Base-by-base conservation (phyloP, 1,140 invertebrate species). In the Medauroidea extradentata region DNA sequence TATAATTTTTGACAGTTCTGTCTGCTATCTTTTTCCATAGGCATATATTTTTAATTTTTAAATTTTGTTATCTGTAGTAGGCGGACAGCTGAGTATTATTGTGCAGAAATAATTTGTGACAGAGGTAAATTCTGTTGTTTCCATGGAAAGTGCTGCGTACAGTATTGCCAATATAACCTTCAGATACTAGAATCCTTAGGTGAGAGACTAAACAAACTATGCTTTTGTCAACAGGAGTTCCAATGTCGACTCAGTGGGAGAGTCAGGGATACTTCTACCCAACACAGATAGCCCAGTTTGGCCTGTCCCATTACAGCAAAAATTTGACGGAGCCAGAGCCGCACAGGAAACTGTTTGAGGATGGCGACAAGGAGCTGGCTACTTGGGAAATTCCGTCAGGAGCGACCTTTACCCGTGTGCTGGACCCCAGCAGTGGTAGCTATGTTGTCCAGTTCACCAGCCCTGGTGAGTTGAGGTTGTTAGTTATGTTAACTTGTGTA, bases 211-310 rank as follows among this genome's bases (percentile, higher is more conserved):
- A n/a, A n/a, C n/a, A n/a, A n/a, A n/a, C n/a, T n/a, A n/a, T n/a
- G n/a, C n/a, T n/a, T n/a, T n/a, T n/a, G n/a, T n/a, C 63, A 69
- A 3, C 65, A 84, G 82, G 92, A 57, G 93, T 97, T 8, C 94
- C 96, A 0, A 85, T 98, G 38, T 96, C 93, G 1, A 95, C 88
- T 0, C 96, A 98, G 70, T 99, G 96, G 96, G 90, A 94, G 60
- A 88, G 86, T 21, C 82, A 85, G 46, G 96, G 94, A 0, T 98
- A 99, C 75, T 96, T 89, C 73, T 99, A 99, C 79, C 95, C 96
- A 0, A 98, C 96, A 2, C 97, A 99, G 81, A 97, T 99, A 63
- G 94, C 96, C 3, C 97, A 99, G 74, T 99, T 94, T 75, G 97
- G 93, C 0, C 75, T 99, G 34, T 92, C 94, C 23, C 97, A 99